phyloP scores from a whole-genome alignment of 2,888 invertebrate species.

The Norana najaformis region DNA sequence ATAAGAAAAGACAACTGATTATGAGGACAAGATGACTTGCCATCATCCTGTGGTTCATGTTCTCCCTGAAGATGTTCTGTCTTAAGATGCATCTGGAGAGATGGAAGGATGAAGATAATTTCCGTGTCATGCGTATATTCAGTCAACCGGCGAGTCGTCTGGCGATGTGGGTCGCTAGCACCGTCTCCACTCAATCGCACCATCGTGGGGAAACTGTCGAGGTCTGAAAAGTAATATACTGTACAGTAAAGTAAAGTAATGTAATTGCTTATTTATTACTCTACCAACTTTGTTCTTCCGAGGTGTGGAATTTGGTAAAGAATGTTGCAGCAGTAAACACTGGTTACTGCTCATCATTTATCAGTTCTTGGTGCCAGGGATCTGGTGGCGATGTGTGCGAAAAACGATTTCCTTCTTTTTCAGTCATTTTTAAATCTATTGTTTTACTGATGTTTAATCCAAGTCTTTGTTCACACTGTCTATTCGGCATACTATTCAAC shows the following conservation, averaged over 20 bases:
- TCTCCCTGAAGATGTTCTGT: constrained; percentile 86
- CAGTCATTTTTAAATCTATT: neutral
- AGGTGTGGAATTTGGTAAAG: neutral
- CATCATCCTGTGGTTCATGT: constrained; percentile 56
- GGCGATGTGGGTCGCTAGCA: constrained; percentile 51
- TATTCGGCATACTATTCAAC: no score
- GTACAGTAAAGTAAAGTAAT: neutral
- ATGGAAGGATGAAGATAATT: constrained; percentile 93
- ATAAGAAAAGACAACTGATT: no score
- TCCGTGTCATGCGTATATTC: constrained; percentile 70
- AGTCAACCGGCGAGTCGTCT: constrained; percentile 47
- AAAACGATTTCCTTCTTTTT: neutral
- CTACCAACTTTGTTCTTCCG: no score
- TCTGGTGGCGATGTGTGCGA: neutral
- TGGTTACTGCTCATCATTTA: neutral
- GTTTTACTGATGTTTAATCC: no score
- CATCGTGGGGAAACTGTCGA: constrained; percentile 86
- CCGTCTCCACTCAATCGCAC: constrained; percentile 63
- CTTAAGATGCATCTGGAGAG: constrained; percentile 86
- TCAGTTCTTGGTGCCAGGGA: neutral
- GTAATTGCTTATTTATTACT: neutral
- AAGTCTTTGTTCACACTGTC: no score
- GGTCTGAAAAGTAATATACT: constrained; percentile 67
- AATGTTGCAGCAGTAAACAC: neutral
- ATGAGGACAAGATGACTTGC: constrained; percentile 42